These are phyloP conservation scores for Drosophila nannoptera DNA, from an alignment of 1,140 invertebrate genomes.

Conservation along the genomic window DNA sequence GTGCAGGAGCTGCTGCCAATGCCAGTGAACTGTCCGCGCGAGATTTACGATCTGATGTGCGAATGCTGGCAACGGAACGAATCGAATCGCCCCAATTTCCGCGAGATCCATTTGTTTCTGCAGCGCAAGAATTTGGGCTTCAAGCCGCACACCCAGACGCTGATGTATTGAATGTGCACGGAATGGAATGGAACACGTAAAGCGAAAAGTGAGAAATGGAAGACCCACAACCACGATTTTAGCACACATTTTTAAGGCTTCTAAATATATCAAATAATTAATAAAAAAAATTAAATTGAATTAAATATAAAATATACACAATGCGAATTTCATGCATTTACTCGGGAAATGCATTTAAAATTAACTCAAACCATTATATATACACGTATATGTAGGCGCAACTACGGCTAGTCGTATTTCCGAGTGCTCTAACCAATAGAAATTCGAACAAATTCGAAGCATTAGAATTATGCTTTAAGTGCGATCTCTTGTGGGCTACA, in stretches of 20 bases:
- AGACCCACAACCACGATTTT: conserved; percentile 46
- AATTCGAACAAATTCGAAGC: not conserved
- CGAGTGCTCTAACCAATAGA: conserved; percentile 16
- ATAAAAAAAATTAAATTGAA: not conserved
- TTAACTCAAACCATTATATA: too few species aligned
- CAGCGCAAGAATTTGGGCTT: conserved; percentile 94
- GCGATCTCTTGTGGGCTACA: too few species aligned
- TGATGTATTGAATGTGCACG: conserved; percentile 49
- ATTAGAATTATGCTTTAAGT: not conserved
- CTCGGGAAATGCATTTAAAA: conserved; percentile 46
- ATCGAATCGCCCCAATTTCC: conserved; percentile 90
- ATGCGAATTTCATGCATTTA: conserved; percentile 48
- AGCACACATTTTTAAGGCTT: conserved; percentile 40
- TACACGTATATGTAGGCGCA: conserved; percentile 17
- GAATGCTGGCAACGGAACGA: conserved; percentile 96
- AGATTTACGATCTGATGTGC: conserved; percentile 95
- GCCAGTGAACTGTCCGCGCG: conserved; percentile 91
- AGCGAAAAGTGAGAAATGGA: not conserved
- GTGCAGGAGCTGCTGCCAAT: conserved; percentile 84
- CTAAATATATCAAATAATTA: conserved; percentile 33
- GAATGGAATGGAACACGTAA: conserved; percentile 1
- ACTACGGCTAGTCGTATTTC: conserved; percentile 28
- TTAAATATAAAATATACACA: conserved; percentile 12
- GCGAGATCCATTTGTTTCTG: conserved; percentile 94
- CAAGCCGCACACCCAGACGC: conserved; percentile 80